Percentiles rank a stretch among this genome's conserved stretches.
Conservation (phyloP, 2,888 invertebrate species). For the Rhopalosiphum nymphaeae region DNA sequence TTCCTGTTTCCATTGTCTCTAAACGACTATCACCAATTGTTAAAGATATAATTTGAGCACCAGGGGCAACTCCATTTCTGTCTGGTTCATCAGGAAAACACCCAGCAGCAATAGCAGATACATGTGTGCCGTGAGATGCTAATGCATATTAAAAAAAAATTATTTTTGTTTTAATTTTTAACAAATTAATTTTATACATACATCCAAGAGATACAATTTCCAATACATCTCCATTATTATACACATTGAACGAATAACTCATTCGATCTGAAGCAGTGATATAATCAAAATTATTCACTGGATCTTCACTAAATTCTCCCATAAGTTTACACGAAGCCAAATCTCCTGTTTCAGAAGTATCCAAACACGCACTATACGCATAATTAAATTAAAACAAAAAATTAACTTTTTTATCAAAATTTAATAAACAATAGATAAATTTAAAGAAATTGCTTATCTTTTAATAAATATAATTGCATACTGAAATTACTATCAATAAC, state of each 20-base stretch:
- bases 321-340: conserved; percentile 82
- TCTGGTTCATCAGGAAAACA: conserved; percentile 88
- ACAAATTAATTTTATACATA: conserved; percentile 73
- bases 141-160: not conserved
- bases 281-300: conserved; percentile 77
- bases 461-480: not conserved
- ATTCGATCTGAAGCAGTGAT: conserved; percentile 85
- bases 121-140: conserved; percentile 98
- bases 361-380: conserved; percentile 80
- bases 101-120: conserved; percentile 95
- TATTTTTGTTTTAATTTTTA: not conserved
- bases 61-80: conserved; percentile 94
- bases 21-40: conserved; percentile 93
- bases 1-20: conserved; percentile 97
- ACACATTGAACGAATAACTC: conserved; percentile 91
- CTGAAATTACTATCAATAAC: not conserved
- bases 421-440: not conserved
- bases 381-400: not conserved
- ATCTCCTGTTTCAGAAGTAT: conserved; percentile 86
- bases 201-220: conserved; percentile 96
- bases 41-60: conserved; percentile 92
- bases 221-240: conserved; percentile 88
- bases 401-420: not conserved
- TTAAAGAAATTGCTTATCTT: not conserved
- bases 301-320: conserved; percentile 84